Base-by-base conservation (phyloP, 1,140 invertebrate genomes). In the Trachymyrmex septentrionalis region DNA sequence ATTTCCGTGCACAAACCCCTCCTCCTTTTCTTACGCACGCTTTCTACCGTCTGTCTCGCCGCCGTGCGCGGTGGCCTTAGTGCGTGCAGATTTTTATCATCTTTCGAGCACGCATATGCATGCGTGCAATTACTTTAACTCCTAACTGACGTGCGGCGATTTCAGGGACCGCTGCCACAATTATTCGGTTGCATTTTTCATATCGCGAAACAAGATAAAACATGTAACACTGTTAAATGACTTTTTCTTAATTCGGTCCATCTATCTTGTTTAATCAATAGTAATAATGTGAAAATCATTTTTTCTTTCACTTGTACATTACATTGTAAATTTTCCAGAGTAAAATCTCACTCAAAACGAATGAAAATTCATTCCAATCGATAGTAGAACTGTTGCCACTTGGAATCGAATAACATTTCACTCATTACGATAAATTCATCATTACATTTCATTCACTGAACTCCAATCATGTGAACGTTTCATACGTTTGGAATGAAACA, bases 1-100 rank as follows among this genome's bases (percentile, higher is more conserved):
- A 91, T 91, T 91, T 91, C 59, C 27, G n/a, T 14, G 59, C 48
- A 50, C 81, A 63, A 53, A 14, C 24, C 27, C 19, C 72, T 19
- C 66, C 34, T 12, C 67, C 88, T 64, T 64, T 76, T 81, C 86
- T 87, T 82, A 30, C 63, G 67, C 69, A 24, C 57, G 38, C 38
- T 48, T 24, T 21, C 72, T 34, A 38, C 34, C 30, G 71, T 12
- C 24, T 48, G 55, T 67, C 71, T 30, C 71, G 24, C 30, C 27
- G 27, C 63, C 14, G 64, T 9, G 59, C 64, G 14, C 34, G 73
- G 14, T 48, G 73, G 14, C 66, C 55, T 86, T 82, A 72, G 48
- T 38, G 85, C 50, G 72, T 12, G 50, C 57, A 66, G 80, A 84
- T 75, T 84, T 84, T 84, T 84, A 84, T 84, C 80, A 21, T 34